A percentile compares a stretch with the other conserved stretches of the same genome.
These are phyloP conservation scores for Hemibates koningsi DNA, from an alignment of 2,113 vertebrate species.

Conservation along the genomic window DNA sequence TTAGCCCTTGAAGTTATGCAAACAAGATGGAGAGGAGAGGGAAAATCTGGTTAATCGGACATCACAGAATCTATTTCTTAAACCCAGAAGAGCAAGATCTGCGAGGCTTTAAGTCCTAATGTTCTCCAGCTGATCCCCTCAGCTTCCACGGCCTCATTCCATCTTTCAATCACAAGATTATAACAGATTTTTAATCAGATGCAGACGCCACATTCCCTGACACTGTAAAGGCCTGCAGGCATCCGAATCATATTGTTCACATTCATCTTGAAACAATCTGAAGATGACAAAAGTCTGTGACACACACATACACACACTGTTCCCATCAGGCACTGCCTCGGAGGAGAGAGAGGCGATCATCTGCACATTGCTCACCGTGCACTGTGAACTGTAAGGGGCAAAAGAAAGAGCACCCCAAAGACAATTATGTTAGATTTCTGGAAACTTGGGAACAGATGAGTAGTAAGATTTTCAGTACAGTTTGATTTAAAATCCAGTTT, in stretches of 20 bases:
- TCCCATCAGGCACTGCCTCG: slow-evolving; percentile 5
- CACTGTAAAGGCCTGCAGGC: slow-evolving; percentile 9
- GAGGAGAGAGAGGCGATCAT: neutral
- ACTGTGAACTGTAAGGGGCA: neutral
- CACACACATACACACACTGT: slow-evolving; percentile 28
- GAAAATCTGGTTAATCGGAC: slow-evolving; percentile 9
- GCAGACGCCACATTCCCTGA: slow-evolving; percentile 45
- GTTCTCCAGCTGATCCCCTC: slow-evolving; percentile 50
- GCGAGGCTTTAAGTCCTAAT: slow-evolving; percentile 33
- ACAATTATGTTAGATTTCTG: neutral
- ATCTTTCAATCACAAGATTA: slow-evolving; percentile 54
- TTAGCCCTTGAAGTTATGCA: slow-evolving; percentile 25
- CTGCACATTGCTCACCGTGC: neutral
- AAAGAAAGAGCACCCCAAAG: neutral
- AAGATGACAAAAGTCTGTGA: slow-evolving; percentile 41
- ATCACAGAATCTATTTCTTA: slow-evolving; percentile 1
- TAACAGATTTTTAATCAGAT: slow-evolving; percentile 60
- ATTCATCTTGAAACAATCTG: slow-evolving; percentile 41
- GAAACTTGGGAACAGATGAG: neutral
- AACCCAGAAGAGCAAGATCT: slow-evolving; percentile 6
- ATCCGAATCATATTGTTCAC: slow-evolving; percentile 52
- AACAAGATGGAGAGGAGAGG: slow-evolving; percentile 19
- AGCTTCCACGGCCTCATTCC: slow-evolving; percentile 49
- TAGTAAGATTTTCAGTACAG: neutral
- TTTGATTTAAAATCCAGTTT: neutral